Evolutionary conservation across 2,888 invertebrate genomes (phyloP), one percentile per base, ranked within the genome.

Genomic region (Myathropa florea): DNA sequence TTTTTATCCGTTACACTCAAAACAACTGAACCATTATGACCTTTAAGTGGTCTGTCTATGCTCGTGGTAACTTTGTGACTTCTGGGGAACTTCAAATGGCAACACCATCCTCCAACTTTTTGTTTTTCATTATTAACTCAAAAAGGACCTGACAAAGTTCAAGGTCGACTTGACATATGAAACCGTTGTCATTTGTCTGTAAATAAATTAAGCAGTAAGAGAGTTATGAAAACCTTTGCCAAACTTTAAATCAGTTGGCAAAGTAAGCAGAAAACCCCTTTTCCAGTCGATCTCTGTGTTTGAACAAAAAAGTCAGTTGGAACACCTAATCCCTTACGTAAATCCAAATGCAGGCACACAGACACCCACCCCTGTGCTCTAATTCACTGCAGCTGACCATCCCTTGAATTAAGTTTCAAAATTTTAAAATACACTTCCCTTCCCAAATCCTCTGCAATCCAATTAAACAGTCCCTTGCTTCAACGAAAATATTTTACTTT

Each of bases 401-500:
- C 71, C 71, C 30, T 59, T 46, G 21, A 65, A 24, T 46, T 59
- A 24, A 70, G 63, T 53, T 18, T 33, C 2, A 46, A 71, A 72
- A 46, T 64, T 60, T 24, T 55, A 79, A n/a, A 79, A 46, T 60
- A 7, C 4, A n/a, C 46, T n/a, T n/a, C 39, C n/a, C n/a, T 18
- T 23, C 0, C 3, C 21, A 33, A 21, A 46, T 65, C 7, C 33
- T 14, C 65, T 18, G 46, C 39, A 80, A 80, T 80, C 53, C 65
- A 67, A 73, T 80, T 80, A 67, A 36, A 65, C 59, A 73, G 36
- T 78, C 55, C 55, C 36, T 61, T 55, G 61, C 67, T 67, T n/a
- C 21, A 53, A 55, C 60, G 53, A 67, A 73, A 80, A 71, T 72
- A 55, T 72, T 80, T 80, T 60, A 33, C 72, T 18, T 67, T 80